Conservation (phyloP, 2,888 invertebrate species). For the Callinectes sapidus region DNA sequence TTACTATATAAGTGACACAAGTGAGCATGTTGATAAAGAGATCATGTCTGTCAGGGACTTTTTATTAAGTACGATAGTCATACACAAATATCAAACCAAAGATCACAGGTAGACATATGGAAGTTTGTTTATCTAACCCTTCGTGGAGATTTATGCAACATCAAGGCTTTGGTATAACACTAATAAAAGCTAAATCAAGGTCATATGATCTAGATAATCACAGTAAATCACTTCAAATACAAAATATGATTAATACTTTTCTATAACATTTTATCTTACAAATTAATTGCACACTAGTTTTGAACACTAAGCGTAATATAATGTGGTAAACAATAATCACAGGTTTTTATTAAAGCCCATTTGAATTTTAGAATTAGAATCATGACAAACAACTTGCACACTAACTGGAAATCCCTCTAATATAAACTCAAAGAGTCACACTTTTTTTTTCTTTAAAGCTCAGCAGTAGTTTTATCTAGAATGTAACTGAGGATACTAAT, state of each 20-base stretch:
- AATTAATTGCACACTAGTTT: background rate
- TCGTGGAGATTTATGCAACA: background rate
- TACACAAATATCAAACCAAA: conserved; percentile 25
- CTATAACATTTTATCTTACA: background rate
- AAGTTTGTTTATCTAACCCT: background rate
- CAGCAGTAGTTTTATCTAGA: too few relatives aligned
- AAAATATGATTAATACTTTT: background rate
- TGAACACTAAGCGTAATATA: background rate
- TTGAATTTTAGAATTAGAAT: too few relatives aligned
- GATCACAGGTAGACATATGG: background rate
- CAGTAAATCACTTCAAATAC: background rate
- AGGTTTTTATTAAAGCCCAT: background rate
- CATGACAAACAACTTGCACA: too few relatives aligned
- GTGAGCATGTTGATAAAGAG: conserved; percentile 44
- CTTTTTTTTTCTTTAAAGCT: too few relatives aligned
- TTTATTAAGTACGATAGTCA: background rate
- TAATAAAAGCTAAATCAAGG: background rate
- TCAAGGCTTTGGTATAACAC: too few relatives aligned
- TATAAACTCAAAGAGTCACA: too few relatives aligned
- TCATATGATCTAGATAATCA: background rate
- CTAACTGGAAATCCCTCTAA: too few relatives aligned
- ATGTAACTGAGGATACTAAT: background rate
- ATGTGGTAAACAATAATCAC: background rate
- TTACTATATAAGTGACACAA: background rate
- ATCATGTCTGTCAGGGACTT: conserved; percentile 24